These are phyloP conservation scores for Ceyx erithaca DNA, from an alignment of 2,797 vertebrate species.

Conservation along the genomic window DNA sequence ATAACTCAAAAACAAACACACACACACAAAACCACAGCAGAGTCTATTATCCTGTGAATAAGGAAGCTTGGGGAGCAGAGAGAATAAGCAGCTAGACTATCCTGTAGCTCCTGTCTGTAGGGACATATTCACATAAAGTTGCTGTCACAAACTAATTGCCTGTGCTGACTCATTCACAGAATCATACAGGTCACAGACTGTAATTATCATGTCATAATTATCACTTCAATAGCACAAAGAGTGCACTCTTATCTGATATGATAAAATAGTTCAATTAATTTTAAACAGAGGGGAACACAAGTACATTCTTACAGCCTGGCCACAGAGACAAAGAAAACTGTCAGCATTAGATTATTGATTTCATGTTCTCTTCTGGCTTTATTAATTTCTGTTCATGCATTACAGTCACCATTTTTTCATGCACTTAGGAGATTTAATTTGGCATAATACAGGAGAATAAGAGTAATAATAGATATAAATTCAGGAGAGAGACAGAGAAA, in stretches of 20 bases:
- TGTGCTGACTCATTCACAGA: conserved; percentile 62
- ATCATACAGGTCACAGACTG: conserved; percentile 39
- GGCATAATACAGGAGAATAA: conserved; percentile 1
- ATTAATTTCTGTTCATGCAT: conserved; percentile 57
- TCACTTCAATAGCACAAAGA: conserved; percentile 64
- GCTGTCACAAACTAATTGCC: conserved; percentile 43
- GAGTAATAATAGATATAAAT: conserved; percentile 14
- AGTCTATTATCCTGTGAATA: background rate
- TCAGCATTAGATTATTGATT: conserved; percentile 66
- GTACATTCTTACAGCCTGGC: conserved; percentile 48
- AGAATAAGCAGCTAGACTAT: background rate
- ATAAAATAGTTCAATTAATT: conserved; percentile 76
- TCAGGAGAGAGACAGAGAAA: background rate
- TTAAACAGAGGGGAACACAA: conserved; percentile 61
- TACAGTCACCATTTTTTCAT: conserved; percentile 53
- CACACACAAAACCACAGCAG: background rate
- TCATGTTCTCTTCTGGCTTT: conserved; percentile 57
- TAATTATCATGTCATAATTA: conserved; percentile 74
- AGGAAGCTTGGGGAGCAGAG: background rate
- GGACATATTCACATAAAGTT: conserved; percentile 27
- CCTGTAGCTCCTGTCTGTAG: background rate
- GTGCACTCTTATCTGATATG: conserved; percentile 62
- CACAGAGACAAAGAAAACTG: conserved; percentile 63
- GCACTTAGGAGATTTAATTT: conserved; percentile 32
- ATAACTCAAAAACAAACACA: background rate